phyloP scores from a whole-genome alignment of 2,113 vertebrate genomes.

The Limnothrissa miodon region DNA sequence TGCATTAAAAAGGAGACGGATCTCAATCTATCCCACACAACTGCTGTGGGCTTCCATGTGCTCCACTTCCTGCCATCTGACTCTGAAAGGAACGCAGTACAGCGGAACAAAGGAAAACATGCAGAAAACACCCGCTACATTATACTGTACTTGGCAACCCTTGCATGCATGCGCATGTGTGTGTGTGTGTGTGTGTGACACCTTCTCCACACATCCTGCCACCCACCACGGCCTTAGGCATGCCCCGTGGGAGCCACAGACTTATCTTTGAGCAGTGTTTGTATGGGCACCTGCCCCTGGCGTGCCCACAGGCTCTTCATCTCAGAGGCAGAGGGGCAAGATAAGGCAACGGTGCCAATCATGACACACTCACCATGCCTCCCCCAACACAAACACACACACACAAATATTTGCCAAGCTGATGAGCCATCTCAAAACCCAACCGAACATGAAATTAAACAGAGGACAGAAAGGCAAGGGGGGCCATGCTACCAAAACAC shows the following conservation, averaged over 20 bases:
- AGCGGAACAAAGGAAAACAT: neutral
- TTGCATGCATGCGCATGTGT: neutral
- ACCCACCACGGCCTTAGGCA: neutral
- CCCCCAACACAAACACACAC: neutral
- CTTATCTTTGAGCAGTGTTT: conserved; percentile 35
- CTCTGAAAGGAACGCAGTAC: neutral
- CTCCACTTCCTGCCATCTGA: neutral
- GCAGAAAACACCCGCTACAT: neutral
- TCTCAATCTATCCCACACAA: neutral
- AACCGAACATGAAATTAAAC: conserved; percentile 76
- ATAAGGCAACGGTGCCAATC: conserved; percentile 50
- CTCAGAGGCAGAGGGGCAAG: conserved; percentile 38
- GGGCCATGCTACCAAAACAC: conserved; percentile 13
- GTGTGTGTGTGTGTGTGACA: neutral
- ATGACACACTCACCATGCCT: conserved; percentile 57
- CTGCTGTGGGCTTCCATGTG: neutral
- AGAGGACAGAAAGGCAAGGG: conserved; percentile 52
- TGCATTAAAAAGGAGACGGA: neutral
- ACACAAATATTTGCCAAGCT: conserved; percentile 73
- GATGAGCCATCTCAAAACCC: conserved; percentile 70
- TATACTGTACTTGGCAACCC: neutral
- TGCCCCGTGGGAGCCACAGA: neutral
- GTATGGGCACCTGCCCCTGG: conserved; percentile 25
- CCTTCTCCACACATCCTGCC: neutral
- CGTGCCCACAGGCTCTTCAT: conserved; percentile 32